Conservation (phyloP, 1,140 invertebrate genomes). For the Sesamia nonagrioides region DNA sequence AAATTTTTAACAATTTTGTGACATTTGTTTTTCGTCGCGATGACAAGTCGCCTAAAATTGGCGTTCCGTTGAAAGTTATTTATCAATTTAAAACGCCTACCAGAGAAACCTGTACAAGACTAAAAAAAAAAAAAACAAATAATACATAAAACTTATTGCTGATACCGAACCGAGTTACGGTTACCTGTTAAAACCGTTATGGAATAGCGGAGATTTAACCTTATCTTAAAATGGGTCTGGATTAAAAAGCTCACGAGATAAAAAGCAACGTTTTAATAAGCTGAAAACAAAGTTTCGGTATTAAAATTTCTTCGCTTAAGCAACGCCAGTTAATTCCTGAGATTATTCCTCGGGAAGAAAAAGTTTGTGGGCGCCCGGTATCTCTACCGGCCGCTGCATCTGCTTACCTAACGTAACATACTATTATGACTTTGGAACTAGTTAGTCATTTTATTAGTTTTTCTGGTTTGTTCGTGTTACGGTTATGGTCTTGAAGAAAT, state of each 20-base stretch:
- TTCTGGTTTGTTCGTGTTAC: conserved; percentile 16
- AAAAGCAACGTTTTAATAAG: conserved; percentile 63
- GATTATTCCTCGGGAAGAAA: conserved; percentile 61
- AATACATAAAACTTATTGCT: conserved; percentile 36
- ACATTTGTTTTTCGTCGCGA: too few relatives aligned
- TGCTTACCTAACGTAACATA: conserved; percentile 48
- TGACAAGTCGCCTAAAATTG: too few relatives aligned
- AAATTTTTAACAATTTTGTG: too few relatives aligned
- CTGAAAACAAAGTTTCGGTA: conserved; percentile 68
- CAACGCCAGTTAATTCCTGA: conserved; percentile 62
- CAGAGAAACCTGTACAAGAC: neutral
- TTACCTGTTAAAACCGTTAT: conserved; percentile 25
- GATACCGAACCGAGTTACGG: conserved; percentile 31
- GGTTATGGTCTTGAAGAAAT: conserved; percentile 2
- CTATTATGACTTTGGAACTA: conserved; percentile 46
- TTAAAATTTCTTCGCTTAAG: conserved; percentile 68
- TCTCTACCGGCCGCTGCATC: conserved; percentile 51
- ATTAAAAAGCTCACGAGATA: conserved; percentile 47
- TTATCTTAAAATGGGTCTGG: conserved; percentile 44
- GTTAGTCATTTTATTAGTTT: conserved; percentile 41
- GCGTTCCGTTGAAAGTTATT: neutral
- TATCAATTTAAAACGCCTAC: neutral
- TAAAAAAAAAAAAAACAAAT: conserved; percentile 12
- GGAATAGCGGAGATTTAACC: conserved; percentile 44
- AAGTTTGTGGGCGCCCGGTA: conserved; percentile 55